phyloP scores from a whole-genome alignment of 2,797 vertebrate species.

The Cryptoblepharus egeriae region DNA sequence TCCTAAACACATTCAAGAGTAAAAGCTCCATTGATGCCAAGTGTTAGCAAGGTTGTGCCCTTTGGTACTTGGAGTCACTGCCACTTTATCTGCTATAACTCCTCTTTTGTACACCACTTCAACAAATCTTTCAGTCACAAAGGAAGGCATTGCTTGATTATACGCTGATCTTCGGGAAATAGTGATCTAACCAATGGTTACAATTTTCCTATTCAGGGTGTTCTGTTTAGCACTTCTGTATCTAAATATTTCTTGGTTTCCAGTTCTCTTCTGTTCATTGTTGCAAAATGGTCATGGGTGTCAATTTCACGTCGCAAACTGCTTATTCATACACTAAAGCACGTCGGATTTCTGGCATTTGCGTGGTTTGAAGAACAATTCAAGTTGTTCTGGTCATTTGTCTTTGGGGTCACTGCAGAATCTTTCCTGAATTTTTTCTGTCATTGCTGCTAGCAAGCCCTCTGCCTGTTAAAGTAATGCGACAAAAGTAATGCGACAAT shows the following conservation, averaged over 20 bases:
- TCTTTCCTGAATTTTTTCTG: not conserved
- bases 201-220: not conserved
- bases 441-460: no score
- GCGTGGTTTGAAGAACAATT: not conserved
- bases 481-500: no score
- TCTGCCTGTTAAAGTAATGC: not conserved
- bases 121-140: not conserved
- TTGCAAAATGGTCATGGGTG: slow-evolving; percentile 5
- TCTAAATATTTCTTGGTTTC: slow-evolving; percentile 29
- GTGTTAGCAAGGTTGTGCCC: slow-evolving; percentile 2
- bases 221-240: slow-evolving; percentile 25
- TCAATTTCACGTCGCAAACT: slow-evolving; percentile 16
- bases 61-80: not conserved
- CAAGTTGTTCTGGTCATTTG: not conserved
- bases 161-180: slow-evolving; percentile 26
- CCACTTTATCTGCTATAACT: slow-evolving; percentile 25
- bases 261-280: not conserved
- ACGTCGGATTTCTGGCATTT: slow-evolving; percentile 7
- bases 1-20: slow-evolving; percentile 10
- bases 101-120: slow-evolving; percentile 17
- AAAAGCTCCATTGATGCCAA: slow-evolving; percentile 39
- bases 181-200: slow-evolving; percentile 3
- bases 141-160: slow-evolving; percentile 27
- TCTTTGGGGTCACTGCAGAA: not conserved
- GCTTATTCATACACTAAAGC: slow-evolving; percentile 18